Evolutionary conservation across 1,140 invertebrate genomes (phyloP).

Genomic region (Wasmannia auropunctata): DNA sequence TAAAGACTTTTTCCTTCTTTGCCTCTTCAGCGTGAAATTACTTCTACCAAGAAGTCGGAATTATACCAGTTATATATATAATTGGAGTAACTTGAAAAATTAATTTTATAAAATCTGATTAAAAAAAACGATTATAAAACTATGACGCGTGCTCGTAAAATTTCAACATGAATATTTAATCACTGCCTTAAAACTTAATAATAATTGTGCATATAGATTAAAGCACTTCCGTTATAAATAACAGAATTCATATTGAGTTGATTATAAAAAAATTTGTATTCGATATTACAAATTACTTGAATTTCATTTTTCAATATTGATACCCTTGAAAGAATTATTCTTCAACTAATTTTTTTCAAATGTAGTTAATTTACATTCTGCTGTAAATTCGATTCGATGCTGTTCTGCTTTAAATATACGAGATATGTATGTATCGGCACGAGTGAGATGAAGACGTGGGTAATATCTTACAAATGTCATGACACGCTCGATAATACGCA

Average conservation of each 20-base stretch:
- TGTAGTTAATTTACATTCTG: neutral
- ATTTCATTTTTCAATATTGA: slow-evolving; percentile 1
- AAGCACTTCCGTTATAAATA: neutral
- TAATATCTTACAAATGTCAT: slow-evolving; percentile 46
- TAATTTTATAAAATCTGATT: slow-evolving; percentile 8
- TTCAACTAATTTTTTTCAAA: neutral
- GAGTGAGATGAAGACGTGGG: slow-evolving; percentile 37
- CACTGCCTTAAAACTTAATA: neutral
- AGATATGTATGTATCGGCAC: neutral
- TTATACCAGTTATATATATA: neutral
- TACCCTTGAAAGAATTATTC: neutral
- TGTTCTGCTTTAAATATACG: neutral
- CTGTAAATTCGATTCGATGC: neutral
- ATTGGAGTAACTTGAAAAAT: neutral
- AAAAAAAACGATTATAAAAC: neutral
- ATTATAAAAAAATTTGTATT: neutral
- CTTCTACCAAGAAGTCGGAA: neutral
- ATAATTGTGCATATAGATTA: neutral
- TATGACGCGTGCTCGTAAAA: neutral
- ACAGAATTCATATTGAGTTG: neutral
- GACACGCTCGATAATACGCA: slow-evolving; percentile 54
- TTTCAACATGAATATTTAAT: neutral
- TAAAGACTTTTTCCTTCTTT: neutral
- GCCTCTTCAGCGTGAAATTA: neutral
- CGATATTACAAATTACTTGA: neutral